Base-by-base conservation (phyloP, 1,140 invertebrate species). In the Camponotus pennsylvanicus region DNA sequence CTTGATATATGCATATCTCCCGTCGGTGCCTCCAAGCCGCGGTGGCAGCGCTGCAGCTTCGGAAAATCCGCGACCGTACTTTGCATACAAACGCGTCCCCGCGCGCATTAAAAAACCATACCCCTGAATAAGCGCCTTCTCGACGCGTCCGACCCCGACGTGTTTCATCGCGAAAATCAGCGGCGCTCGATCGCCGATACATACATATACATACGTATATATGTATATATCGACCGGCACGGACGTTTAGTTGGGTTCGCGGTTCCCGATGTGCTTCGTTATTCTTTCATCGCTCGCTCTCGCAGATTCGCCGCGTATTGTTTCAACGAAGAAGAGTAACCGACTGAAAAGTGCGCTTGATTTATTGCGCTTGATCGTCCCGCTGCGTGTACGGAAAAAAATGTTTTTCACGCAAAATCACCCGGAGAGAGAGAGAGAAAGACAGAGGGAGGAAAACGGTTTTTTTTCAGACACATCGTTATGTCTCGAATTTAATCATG, bases 1-100 rank as follows among this genome's bases (percentile, higher is more conserved):
- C 92, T 94, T 95, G 92, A 95, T 95, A 94, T 94, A 94, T 92
- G 93, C 91, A 90, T 92, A 93, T 90, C 93, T 93, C 89, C 86
- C 89, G 89, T 90, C 83, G 89, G 86, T 90, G 84, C 83, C 89
- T 87, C 89, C 83, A 88, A 86, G 89, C 89, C 89, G 86, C 83
- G 76, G 86, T 77, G 71, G 89, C 42, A 59, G 69, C 80, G 77
- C 80, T 85, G 90, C 79, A 83, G 79, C 84, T 89, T 90, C 61
- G 70, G 79, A 91, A 90, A 90, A 90, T 90, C 76, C 82, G 49
- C 49, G 86, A 55, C 61, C 85, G 82, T 90, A 86, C 86, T 82
- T 90, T 90, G 67, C 82, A 87, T 78, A 78, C 87, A 90, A 90
- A 90, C 83, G 87, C 86, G 52, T 6, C 18, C 37, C 64, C 66